A percentile compares a stretch with the other conserved stretches of the same genome.
Conservation (phyloP, 2,888 invertebrate species). For the Masnerella sp. region DNA sequence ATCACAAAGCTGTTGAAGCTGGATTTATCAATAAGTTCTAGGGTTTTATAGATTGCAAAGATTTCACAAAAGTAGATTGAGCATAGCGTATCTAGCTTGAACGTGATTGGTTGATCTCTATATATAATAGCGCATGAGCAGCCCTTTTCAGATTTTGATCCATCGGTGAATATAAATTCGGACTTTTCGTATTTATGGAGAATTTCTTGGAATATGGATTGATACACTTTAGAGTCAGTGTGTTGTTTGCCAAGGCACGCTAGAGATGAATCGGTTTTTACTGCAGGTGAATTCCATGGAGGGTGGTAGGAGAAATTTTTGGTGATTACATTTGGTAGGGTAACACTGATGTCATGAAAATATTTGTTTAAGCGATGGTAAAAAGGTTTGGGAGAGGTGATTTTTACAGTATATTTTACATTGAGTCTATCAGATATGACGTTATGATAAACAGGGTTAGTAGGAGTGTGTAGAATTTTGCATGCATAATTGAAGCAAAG, state of each 20-base stretch:
- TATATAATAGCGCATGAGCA: background rate
- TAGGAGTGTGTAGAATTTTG: background rate
- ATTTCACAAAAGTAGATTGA: constrained; percentile 17
- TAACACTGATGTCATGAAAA: background rate
- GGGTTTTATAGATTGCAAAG: constrained; percentile 6
- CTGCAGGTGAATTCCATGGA: background rate
- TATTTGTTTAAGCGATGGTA: background rate
- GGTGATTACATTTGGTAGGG: background rate
- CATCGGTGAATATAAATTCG: constrained; percentile 8
- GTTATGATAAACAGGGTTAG: background rate
- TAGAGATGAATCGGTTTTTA: background rate
- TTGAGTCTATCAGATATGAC: background rate
- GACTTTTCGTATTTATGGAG: background rate
- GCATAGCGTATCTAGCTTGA: constrained; percentile 12
- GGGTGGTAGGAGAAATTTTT: background rate
- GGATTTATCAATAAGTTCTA: background rate
- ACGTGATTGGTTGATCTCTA: background rate
- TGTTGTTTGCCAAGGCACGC: background rate
- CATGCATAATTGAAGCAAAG: background rate
- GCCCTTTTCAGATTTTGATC: constrained; percentile 2
- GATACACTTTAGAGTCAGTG: background rate
- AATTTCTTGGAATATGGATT: constrained; percentile 1
- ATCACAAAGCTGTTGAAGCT: background rate
- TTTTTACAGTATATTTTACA: background rate
- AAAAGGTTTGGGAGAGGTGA: background rate